A percentile compares a stretch with the other conserved stretches of the same genome.
These are phyloP conservation scores for Cephus rjabovi DNA, from an alignment of 2,888 invertebrate species.

Conservation along the genomic window DNA sequence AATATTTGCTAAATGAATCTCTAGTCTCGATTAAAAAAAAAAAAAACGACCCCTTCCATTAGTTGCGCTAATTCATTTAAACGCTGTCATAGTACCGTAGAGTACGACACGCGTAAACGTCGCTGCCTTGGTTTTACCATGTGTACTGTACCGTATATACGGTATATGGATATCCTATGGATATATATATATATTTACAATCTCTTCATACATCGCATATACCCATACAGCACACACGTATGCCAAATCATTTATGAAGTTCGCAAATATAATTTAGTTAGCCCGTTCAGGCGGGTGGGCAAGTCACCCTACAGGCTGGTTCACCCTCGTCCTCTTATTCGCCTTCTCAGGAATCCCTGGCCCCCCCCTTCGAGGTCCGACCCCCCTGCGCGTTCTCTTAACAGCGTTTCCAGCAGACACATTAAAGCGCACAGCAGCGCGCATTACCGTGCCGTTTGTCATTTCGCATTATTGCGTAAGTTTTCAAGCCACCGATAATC, in stretches of 20 bases:
- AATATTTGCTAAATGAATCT: not conserved
- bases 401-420: constrained; percentile 35
- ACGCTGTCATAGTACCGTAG: too few relatives aligned
- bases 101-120: too few relatives aligned
- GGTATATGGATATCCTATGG: too few relatives aligned
- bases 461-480: constrained; percentile 31
- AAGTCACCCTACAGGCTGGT: not conserved
- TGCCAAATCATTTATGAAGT: constrained; percentile 1
- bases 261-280: constrained; percentile 31
- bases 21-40: not conserved
- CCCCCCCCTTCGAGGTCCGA: not conserved
- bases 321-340: not conserved
- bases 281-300: constrained; percentile 17
- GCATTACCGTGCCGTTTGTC: constrained; percentile 25
- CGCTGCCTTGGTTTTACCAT: too few relatives aligned
- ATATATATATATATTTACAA: too few relatives aligned
- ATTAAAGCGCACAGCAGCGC: constrained; percentile 34
- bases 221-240: too few relatives aligned
- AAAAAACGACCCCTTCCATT: not conserved
- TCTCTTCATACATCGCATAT: too few relatives aligned
- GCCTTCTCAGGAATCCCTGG: not conserved
- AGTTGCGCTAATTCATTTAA: not conserved
- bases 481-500: constrained; percentile 31
- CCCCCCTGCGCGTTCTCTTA: constrained; percentile 23
- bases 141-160: too few relatives aligned